These are phyloP conservation scores for Cataglyphis hispanica DNA, from an alignment of 1,140 invertebrate genomes.

Conservation along the genomic window DNA sequence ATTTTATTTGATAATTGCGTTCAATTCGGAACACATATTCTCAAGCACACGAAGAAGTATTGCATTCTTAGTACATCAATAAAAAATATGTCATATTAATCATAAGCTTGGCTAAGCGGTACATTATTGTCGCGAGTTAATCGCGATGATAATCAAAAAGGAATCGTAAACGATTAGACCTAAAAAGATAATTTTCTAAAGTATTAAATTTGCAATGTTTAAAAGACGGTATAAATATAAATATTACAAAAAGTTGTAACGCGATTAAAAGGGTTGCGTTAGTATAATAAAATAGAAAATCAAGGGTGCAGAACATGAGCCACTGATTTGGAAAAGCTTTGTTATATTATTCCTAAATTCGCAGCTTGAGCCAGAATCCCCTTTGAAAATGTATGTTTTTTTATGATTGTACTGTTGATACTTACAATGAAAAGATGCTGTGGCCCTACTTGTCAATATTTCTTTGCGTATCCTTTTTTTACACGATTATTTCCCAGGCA, in stretches of 20 bases:
- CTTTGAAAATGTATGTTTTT: constrained; percentile 25
- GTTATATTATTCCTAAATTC: constrained; percentile 78
- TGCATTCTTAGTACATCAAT: not conserved
- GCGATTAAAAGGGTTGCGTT: constrained; percentile 73
- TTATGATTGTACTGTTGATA: not conserved
- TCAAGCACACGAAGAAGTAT: not conserved
- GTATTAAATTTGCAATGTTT: not conserved
- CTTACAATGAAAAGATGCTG: not conserved
- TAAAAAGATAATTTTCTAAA: constrained; percentile 18
- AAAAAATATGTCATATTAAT: not conserved
- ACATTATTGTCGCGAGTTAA: not conserved
- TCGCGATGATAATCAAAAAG: not conserved
- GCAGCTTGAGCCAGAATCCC: constrained; percentile 69
- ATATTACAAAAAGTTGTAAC: constrained; percentile 69
- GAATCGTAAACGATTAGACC: not conserved
- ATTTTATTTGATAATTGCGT: too few species aligned
- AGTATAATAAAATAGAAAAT: constrained; percentile 69
- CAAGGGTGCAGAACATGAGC: constrained; percentile 75
- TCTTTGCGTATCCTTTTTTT: not conserved
- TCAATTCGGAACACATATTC: not conserved
- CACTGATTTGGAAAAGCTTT: constrained; percentile 82
- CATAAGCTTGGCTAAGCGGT: not conserved
- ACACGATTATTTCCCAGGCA: not conserved
- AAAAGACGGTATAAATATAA: constrained; percentile 43
- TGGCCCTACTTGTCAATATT: not conserved